Base-by-base conservation (phyloP, 64 coral and sea anemone species). In the Montipora cactus region DNA sequence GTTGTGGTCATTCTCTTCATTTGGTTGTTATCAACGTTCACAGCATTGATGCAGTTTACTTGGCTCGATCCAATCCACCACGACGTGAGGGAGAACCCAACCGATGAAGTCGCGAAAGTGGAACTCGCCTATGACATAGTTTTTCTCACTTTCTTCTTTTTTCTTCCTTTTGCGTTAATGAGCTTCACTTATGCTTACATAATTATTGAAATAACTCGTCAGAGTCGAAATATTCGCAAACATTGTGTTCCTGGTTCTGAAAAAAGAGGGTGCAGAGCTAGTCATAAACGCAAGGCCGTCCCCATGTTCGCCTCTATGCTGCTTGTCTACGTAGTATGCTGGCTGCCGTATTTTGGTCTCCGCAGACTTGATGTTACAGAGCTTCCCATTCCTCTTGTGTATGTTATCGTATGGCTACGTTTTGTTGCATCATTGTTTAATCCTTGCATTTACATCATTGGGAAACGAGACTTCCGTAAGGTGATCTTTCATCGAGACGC, bases 381-480 rank as follows among this genome's bases (percentile, higher is more conserved):
- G 21, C 52, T 97, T 55, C 81, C 92, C 87, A 15, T 84, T 6
- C 16, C 80, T 8, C 14, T 75, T 4, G 74, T 92, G 18, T 92
- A 95, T 74, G 72, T 92, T 4, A 67, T 94, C 8, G 7, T 77
- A 21, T 49, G 67, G 80, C 74, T 97, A 44, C 83, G 92, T 4
- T 95, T 89, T 44, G 79, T 87, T 9, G 91, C 93, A 3, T 97
- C 96, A n/a, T 70, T 97, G 12, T 45, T 97, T 20, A 94, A 94
- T 47, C 96, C 96, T 3, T 84, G 90, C 23, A 67, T 97, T 9
- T 97, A 97, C 9, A 95, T 94, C 5, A 69, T 97, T 61, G 96
- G 92, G 1, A 97, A 97, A 75, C 72, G 92, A 51, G 96, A 97
- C 48, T 91, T 95, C 69, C 93, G 96, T 20, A 89, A 78, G 23